Base-by-base conservation (phyloP, 2,797 vertebrate species). In the Meda fulgida region DNA sequence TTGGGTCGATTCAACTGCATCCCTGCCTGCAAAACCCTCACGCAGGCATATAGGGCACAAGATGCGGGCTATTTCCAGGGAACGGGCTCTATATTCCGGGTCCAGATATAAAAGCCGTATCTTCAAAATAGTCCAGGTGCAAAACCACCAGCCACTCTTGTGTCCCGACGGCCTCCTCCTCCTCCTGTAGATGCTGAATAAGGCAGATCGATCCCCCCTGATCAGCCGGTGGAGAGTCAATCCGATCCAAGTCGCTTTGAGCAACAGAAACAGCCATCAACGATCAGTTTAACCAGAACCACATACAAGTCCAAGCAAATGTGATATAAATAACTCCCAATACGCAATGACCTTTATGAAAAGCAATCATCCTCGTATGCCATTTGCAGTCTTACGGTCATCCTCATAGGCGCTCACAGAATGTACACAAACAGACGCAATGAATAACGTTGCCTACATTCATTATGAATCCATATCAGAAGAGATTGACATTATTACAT, bases 1-100 rank as follows among this genome's bases (percentile, higher is more conserved):
- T 85, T 85, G 51, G 93, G 91, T 84, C 86, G 91, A 91, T 94
- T 95, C 90, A 93, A 72, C 90, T 94, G 93, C 94, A 94, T 94
- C 79, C 88, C 86, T 86, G 91, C 87, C 89, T 81, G 60, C 77
- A 48, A 60, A 72, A 63, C 85, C 86, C 87, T 88, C 83, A n/a
- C 69, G 75, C 87, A 85, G 89, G 77, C 85, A 86, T 34, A 79
- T 78, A 88, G 60, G 78, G 78, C 55, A 60, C 87, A 65, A 82
- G 70, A 83, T 63, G 72, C 53, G 78, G 77, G 31, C 46, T 71
- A 83, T 66, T 84, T 67, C 48, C 80, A 75, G 31, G 60, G 51
- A 84, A 60, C 53, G 51, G 55, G 81, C 26, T 71, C 85, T 87
- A 89, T 80, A 89, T 66, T 81, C 86, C 83, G 76, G 65, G 58